A percentile compares a stretch with the other conserved stretches of the same genome.
Conservation (phyloP, 2,888 invertebrate species). For the Drosophila yooni region DNA sequence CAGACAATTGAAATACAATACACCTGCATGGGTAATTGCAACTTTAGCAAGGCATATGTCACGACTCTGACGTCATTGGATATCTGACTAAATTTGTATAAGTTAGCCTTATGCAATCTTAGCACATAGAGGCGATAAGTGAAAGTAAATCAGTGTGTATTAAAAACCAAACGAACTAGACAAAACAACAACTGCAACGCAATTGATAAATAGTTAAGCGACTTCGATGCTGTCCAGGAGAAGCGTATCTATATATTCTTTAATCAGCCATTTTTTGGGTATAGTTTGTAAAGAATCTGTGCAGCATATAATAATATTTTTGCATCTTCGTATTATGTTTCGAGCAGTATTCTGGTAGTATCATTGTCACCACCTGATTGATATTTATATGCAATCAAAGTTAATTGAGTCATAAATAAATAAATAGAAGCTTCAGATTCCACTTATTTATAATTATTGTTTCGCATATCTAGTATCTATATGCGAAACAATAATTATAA, state of each 20-base stretch:
- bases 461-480: too few species aligned
- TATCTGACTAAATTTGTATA: not conserved
- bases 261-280: not conserved
- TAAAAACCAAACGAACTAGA: not conserved
- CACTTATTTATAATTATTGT: too few species aligned
- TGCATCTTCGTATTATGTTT: not conserved
- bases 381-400: not conserved
- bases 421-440: too few species aligned
- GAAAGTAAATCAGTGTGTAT: not conserved
- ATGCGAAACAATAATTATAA: not conserved
- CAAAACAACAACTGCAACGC: not conserved
- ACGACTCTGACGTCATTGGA: not conserved
- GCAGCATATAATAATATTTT: not conserved
- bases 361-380: not conserved
- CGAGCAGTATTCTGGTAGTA: not conserved
- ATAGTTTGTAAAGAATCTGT: not conserved
- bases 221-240: not conserved
- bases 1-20: slow-evolving; percentile 44
- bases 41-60: not conserved
- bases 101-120: not conserved
- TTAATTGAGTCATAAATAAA: not conserved
- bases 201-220: not conserved
- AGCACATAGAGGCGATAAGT: not conserved
- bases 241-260: not conserved
- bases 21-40: slow-evolving; percentile 8